Percentiles rank a stretch among this genome's conserved stretches.
phyloP scores from a whole-genome alignment of 1,140 invertebrate genomes.

The Dinothrombium tinctorium region DNA sequence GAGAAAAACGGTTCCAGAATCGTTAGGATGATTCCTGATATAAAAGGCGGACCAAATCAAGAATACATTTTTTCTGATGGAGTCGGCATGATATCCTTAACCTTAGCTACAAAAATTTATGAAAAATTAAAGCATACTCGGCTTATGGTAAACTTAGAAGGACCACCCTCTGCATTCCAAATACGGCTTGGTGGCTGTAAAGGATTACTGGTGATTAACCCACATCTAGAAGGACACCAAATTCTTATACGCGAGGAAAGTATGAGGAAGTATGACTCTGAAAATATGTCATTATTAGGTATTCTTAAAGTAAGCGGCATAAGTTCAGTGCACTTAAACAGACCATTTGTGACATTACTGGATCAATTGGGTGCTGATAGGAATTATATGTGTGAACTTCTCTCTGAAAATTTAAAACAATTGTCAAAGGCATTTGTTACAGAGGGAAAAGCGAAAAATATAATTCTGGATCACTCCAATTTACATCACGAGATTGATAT shows the following conservation, averaged over 20 bases:
- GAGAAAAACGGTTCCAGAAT: constrained; percentile 23
- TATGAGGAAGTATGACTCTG: too few relatives aligned
- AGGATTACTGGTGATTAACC: constrained; percentile 14
- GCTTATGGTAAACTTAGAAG: too few relatives aligned
- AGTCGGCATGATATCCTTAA: constrained; percentile 15
- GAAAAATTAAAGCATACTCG: constrained; percentile 3
- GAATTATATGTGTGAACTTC: constrained; percentile 8
- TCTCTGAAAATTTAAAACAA: constrained; percentile 5
- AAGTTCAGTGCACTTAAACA: constrained; percentile 11
- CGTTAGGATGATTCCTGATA: constrained; percentile 7
- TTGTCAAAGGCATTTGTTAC: constrained; percentile 11
- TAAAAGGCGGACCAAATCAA: constrained; percentile 5
- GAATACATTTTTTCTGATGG: constrained; percentile 17
- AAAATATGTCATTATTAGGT: too few relatives aligned
- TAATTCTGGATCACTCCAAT: constrained; percentile 3
- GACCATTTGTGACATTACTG: constrained; percentile 15
- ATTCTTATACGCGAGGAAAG: constrained; percentile 13
- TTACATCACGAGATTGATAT: constrained; percentile 3
- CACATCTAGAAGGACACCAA: constrained; percentile 1
- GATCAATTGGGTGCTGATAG: constrained; percentile 12
- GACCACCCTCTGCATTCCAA: constrained; percentile 13
- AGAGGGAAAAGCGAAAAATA: constrained; percentile 9
- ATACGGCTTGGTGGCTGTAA: constrained; percentile 16
- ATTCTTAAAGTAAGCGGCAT: constrained; percentile 4
- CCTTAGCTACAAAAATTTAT: constrained; percentile 11